Base-by-base conservation (phyloP, 1,140 invertebrate genomes). In the Arctopsyche grandis region DNA sequence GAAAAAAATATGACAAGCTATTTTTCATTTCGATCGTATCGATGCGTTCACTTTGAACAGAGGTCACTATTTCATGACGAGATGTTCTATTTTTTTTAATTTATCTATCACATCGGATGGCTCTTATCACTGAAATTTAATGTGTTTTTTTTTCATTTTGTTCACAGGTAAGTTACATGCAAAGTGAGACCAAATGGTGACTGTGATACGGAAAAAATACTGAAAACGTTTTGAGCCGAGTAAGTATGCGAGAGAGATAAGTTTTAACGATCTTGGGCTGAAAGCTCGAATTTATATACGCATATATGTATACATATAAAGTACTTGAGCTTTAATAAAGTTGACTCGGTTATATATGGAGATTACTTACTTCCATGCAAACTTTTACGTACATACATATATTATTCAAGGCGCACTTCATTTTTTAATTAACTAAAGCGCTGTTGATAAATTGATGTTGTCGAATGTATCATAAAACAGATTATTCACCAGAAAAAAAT, bases 181-280 rank as follows among this genome's bases (percentile, higher is more conserved):
- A 38, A 38, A 38, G 12, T 22, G 24, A 21, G 9, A 66, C 19
- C 12, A n/a, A n/a, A n/a, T n/a, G n/a, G n/a, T n/a, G n/a, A n/a
- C n/a, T 66, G 1, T 66, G 7, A 22, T 21, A 66, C 63, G 9
- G 19, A 38, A 38, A 66, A 66, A 66, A 66, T 26, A 29, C 9
- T 66, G 10, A 9, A 12, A 16, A 52, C 10, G 16, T 12, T 52
- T 16, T 26, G 63, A 60, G 9, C 14, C 24, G 63, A 66, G 63
- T 66, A 24, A 66, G 63, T 66, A 66, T 66, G 24, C 24, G 16
- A 16, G 16, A 10, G 24, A 66, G 63, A 66, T 66, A 66, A 66
- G 63, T 66, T 66, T 66, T 66, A 66, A 66, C 63, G 63, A 66
- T 66, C 63, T 26, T 5, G 21, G 4, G 63, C 24, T 19, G 1